Conservation (phyloP, 2,113 vertebrate genomes). For the Corythornis vintsioides region DNA sequence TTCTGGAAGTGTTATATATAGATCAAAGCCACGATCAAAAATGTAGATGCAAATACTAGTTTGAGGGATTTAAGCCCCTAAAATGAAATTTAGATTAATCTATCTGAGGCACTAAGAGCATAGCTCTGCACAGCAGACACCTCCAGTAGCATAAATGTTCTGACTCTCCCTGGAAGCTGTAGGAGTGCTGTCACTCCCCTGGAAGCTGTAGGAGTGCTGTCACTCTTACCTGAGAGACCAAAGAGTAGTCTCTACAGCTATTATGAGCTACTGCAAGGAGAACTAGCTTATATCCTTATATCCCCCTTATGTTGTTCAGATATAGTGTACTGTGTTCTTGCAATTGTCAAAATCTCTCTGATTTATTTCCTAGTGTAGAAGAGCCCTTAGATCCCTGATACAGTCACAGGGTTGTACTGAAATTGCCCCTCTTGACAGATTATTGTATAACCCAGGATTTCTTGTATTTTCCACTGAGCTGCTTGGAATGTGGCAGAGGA, state of each 20-base stretch:
- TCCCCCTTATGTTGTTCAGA: not conserved
- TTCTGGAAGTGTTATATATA: not conserved
- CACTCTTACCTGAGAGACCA: not conserved
- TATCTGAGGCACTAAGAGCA: not conserved
- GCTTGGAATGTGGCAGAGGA: not conserved
- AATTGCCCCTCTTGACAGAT: not conserved
- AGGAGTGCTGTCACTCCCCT: not conserved
- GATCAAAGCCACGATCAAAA: not conserved
- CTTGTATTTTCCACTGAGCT: not conserved
- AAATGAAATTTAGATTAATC: not conserved
- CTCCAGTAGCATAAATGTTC: not conserved
- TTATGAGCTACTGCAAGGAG: accelerated
- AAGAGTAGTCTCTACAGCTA: not conserved
- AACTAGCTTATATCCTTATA: not conserved
- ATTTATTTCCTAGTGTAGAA: not conserved
- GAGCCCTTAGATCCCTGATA: not conserved
- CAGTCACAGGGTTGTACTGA: not conserved
- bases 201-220: not conserved
- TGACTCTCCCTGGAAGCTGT: not conserved
- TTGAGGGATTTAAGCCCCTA: not conserved
- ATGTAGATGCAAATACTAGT: not conserved
- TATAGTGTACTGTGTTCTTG: not conserved
- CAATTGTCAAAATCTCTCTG: not conserved
- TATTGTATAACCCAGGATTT: not conserved
- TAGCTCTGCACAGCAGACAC: not conserved